phyloP scores from a whole-genome alignment of 1,140 invertebrate species.

The Medauroidea extradentata region DNA sequence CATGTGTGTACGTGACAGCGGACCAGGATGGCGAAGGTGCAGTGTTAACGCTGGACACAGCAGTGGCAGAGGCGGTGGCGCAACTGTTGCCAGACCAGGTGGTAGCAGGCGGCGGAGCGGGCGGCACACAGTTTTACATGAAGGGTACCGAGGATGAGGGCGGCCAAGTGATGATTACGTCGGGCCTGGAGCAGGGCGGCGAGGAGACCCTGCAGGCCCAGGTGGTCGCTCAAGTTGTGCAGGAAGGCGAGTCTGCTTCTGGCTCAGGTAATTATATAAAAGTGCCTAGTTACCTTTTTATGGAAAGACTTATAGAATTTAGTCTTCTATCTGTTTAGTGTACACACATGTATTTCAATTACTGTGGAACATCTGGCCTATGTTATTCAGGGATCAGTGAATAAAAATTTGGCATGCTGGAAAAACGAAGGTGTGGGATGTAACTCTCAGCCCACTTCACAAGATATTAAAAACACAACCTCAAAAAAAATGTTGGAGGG shows the following conservation, averaged over 20 bases:
- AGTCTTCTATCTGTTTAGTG: no score
- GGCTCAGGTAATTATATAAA: slow-evolving; percentile 37
- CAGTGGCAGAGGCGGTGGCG: slow-evolving; percentile 52
- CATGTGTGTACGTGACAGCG: slow-evolving; percentile 65
- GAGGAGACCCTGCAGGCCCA: slow-evolving; percentile 46
- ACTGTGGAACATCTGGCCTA: no score
- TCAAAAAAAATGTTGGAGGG: no score
- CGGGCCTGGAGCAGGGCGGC: slow-evolving; percentile 6
- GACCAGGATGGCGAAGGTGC: slow-evolving; percentile 56
- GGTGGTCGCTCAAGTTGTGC: slow-evolving; percentile 76
- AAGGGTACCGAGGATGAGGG: slow-evolving; percentile 50
- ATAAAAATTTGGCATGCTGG: no score
- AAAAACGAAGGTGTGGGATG: no score
- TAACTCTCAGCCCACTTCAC: no score
- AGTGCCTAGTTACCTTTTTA: not conserved
- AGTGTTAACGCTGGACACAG: slow-evolving; percentile 56
- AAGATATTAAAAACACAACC: no score
- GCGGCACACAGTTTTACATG: slow-evolving; percentile 48
- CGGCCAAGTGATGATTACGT: slow-evolving; percentile 34
- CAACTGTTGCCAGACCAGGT: slow-evolving; percentile 47
- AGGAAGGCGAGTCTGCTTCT: slow-evolving; percentile 72
- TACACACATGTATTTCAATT: no score
- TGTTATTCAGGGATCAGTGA: no score
- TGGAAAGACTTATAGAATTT: not conserved
- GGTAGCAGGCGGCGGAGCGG: slow-evolving; percentile 26